Conservation (phyloP, 2,797 vertebrate species). For the Enteromius mattozi region DNA sequence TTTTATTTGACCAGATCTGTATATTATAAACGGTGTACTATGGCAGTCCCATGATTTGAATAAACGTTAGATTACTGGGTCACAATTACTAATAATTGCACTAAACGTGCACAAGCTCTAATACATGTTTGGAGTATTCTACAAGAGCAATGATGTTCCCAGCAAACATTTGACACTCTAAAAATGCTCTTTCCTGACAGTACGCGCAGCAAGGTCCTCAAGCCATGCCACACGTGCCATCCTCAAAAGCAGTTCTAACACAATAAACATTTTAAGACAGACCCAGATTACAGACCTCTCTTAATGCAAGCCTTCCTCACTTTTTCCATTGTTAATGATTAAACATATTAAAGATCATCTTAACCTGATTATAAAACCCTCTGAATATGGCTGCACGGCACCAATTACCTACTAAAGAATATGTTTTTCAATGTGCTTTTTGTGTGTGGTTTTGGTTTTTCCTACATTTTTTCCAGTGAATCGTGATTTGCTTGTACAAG, state of each 20-base stretch:
- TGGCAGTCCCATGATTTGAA: not conserved
- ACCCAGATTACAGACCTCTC: not conserved
- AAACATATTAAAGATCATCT: not conserved
- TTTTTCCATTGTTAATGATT: not conserved
- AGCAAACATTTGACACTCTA: not conserved
- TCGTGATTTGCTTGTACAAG: not conserved
- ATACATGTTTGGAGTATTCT: not conserved
- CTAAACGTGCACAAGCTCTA: too few relatives aligned
- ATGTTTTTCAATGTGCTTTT: not conserved
- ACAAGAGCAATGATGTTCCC: not conserved
- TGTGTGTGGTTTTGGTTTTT: not conserved
- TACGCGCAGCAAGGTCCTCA: not conserved
- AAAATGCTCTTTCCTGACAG: not conserved
- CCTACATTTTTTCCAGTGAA: not conserved
- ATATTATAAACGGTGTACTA: not conserved
- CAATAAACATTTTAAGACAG: not conserved
- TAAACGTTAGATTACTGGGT: not conserved
- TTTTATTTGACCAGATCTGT: not conserved
- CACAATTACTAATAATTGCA: not conserved
- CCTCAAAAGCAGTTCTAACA: slow-evolving; percentile 8
- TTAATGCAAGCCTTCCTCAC: not conserved
- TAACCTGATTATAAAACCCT: not conserved
- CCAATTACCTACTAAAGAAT: not conserved
- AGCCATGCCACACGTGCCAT: not conserved
- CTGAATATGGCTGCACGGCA: not conserved